Percentiles rank a stretch among this genome's conserved stretches.
Conservation (phyloP, 2,888 invertebrate species). For the Microplitis manilae region DNA sequence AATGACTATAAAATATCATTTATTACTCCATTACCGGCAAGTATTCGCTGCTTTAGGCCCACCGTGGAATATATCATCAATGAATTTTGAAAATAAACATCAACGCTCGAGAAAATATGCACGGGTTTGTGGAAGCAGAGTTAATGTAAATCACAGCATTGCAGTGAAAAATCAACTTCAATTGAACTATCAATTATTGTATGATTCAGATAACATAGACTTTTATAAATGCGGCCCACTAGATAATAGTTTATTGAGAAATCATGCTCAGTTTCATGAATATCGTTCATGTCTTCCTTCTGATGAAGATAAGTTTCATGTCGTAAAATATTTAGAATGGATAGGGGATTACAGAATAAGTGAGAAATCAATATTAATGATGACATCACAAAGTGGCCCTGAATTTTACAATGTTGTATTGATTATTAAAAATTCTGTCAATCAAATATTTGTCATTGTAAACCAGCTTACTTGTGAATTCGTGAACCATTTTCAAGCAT, state of each 20-base stretch:
- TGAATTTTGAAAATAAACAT: constrained; percentile 42
- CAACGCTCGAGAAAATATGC: constrained; percentile 15
- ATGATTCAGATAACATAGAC: neutral
- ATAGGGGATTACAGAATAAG: too few species aligned
- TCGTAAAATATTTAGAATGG: too few species aligned
- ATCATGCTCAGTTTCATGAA: neutral
- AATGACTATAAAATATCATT: too few species aligned
- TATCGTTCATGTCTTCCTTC: neutral
- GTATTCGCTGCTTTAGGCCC: constrained; percentile 36
- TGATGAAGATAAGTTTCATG: neutral
- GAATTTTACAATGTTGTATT: too few species aligned
- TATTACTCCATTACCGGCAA: too few species aligned
- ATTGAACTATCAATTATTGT: neutral
- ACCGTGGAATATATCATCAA: constrained; percentile 30
- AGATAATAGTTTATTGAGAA: neutral
- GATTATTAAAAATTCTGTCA: too few species aligned
- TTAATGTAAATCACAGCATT: constrained; percentile 14
- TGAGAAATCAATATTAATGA: too few species aligned
- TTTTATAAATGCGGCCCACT: constrained; percentile 5
- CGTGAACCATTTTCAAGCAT: too few species aligned
- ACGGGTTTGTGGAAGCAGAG: constrained; percentile 27
- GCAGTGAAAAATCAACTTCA: constrained; percentile 31
- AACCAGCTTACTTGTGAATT: too few species aligned
- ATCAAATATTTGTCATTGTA: too few species aligned
- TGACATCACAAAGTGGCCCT: too few species aligned